Conservation (phyloP, 2,113 vertebrate genomes). For the Gulo gulo region DNA sequence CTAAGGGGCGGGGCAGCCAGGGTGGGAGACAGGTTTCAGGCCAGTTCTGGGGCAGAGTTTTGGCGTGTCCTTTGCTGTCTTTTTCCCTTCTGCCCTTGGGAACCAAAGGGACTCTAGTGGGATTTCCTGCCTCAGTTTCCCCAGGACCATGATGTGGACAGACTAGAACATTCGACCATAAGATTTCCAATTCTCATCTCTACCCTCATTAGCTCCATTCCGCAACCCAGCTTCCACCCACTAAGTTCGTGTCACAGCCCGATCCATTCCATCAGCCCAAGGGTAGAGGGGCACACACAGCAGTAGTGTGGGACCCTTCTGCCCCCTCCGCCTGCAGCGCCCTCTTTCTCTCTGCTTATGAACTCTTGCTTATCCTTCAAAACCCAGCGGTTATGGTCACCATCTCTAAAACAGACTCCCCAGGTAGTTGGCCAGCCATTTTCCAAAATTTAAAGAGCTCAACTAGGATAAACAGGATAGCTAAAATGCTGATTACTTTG, state of each 20-base stretch:
- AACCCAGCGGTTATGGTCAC: neutral
- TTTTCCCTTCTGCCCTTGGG: neutral
- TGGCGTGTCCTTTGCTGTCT: neutral
- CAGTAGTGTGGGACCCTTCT: neutral
- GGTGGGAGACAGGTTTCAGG: constrained; percentile 17
- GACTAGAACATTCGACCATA: neutral
- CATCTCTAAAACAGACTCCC: neutral
- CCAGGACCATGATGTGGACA: neutral
- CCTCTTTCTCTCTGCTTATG: neutral
- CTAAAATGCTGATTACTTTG: neutral
- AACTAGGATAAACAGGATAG: neutral
- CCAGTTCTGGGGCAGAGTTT: constrained; percentile 17
- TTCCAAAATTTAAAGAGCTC: neutral
- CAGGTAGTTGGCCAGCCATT: neutral
- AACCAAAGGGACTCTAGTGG: neutral
- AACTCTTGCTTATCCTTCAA: neutral
- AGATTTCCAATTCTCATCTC: constrained; percentile 21
- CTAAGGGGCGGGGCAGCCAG: constrained; percentile 8
- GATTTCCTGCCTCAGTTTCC: constrained; percentile 49
- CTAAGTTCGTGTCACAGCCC: neutral
- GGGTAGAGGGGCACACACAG: neutral
- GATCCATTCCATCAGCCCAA: too few relatives aligned
- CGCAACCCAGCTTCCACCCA: neutral
- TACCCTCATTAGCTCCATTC: neutral
- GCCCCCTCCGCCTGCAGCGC: fast-evolving